Conservation (phyloP, 1,140 invertebrate genomes). For the Coelopa frigida region DNA sequence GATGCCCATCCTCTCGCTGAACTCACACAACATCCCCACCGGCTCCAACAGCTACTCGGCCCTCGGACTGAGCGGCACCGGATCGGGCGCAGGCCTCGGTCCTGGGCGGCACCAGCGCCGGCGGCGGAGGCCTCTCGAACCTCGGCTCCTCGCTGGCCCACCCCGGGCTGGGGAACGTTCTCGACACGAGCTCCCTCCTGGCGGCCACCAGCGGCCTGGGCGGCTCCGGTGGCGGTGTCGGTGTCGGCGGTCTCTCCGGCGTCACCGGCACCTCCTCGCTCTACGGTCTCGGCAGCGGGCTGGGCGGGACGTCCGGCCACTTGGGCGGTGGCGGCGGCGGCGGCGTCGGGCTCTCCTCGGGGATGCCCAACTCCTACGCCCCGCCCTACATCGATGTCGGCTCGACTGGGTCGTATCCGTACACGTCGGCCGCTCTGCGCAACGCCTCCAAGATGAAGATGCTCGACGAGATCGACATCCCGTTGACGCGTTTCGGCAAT, state of each 20-base stretch:
- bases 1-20: slow-evolving; percentile 54
- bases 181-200: too few relatives aligned
- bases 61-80: slow-evolving; percentile 31
- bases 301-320: slow-evolving; percentile 30
- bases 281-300: slow-evolving; percentile 18
- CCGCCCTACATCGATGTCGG: slow-evolving; percentile 37
- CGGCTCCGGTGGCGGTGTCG: slow-evolving; percentile 18
- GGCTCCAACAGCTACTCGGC: slow-evolving; percentile 40
- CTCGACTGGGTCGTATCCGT: slow-evolving; percentile 48
- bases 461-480: slow-evolving; percentile 60
- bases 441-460: slow-evolving; percentile 55
- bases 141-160: slow-evolving; percentile 37
- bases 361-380: slow-evolving; percentile 31
- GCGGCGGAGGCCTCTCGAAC: too few relatives aligned
- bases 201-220: slow-evolving; percentile 30
- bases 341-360: slow-evolving; percentile 20
- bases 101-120: too few relatives aligned
- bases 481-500: slow-evolving; percentile 51
- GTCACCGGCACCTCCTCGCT: slow-evolving; percentile 11
- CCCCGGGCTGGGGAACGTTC: slow-evolving; percentile 34
- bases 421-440: slow-evolving; percentile 54
- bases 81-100: slow-evolving; percentile 10
- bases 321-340: slow-evolving; percentile 25
- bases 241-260: slow-evolving; percentile 17
- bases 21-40: slow-evolving; percentile 48